Conservation (phyloP, 2,113 vertebrate genomes). For the Mustelus asterias region DNA sequence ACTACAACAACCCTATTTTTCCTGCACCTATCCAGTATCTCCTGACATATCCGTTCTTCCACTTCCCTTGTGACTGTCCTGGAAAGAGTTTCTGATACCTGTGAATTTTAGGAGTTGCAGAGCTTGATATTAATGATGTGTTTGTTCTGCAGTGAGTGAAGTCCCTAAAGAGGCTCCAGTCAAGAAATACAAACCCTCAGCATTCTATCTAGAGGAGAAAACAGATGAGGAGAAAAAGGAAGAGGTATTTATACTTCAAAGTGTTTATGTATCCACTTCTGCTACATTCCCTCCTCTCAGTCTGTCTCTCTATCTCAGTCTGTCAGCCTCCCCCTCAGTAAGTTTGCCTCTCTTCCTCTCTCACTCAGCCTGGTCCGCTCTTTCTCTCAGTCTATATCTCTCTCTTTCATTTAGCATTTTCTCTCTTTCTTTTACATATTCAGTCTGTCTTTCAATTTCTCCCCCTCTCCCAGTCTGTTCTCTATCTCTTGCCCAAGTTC, state of each 20-base stretch:
- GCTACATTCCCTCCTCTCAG: neutral
- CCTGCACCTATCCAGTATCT: no score
- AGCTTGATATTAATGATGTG: neutral
- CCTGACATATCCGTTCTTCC: no score
- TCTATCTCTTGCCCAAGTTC: no score
- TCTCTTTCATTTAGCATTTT: no score
- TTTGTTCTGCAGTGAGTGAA: slow-evolving; percentile 67
- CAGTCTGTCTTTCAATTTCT: no score
- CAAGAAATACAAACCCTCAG: slow-evolving; percentile 70
- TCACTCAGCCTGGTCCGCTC: neutral
- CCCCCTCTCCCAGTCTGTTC: no score
- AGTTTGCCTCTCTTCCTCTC: neutral
- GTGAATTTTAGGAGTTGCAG: neutral
- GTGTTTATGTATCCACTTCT: neutral
- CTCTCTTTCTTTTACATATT: no score
- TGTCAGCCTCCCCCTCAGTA: neutral
- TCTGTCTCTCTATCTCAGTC: neutral
- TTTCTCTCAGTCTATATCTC: no score
- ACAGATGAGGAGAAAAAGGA: slow-evolving; percentile 95
- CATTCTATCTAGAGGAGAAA: slow-evolving; percentile 83
- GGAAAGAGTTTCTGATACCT: neutral
- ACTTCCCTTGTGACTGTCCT: neutral
- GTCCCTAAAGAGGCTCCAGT: slow-evolving; percentile 75
- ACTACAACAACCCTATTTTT: no score
- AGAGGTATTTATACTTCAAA: slow-evolving; percentile 60